These are phyloP conservation scores for Danio jaintianensis DNA, from an alignment of 2,797 vertebrate genomes.

Conservation along the genomic window DNA sequence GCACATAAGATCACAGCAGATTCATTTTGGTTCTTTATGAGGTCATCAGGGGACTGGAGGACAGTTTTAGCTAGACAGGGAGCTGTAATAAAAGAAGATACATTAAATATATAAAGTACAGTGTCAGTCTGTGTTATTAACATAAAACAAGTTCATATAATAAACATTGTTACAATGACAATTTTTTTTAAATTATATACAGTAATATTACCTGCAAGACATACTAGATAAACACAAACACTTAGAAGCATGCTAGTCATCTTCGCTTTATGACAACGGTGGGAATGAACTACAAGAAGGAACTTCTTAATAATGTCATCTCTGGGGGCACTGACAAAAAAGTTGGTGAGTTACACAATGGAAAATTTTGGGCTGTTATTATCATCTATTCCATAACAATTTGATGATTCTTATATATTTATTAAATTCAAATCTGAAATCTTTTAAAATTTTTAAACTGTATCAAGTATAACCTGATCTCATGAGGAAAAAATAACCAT, in stretches of 20 bases:
- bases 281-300: background rate
- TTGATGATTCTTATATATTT: too few species aligned
- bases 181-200: too few species aligned
- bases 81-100: constrained; percentile 4
- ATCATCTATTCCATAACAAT: too few species aligned
- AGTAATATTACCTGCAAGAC: background rate
- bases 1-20: constrained; percentile 36
- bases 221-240: constrained; percentile 10
- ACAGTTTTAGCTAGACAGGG: background rate
- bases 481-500: too few species aligned
- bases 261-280: background rate
- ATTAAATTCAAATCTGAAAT: too few species aligned
- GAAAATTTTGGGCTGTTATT: too few species aligned
- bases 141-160: background rate
- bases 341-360: background rate
- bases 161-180: background rate
- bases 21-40: background rate
- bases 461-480: too few species aligned
- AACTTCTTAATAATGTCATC: background rate
- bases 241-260: constrained; percentile 4
- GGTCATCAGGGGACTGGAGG: constrained; percentile 28
- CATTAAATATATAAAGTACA: background rate
- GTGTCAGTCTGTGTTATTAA: background rate
- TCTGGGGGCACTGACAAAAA: background rate
- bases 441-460: too few species aligned